These are phyloP conservation scores for Petroica traversi DNA, from an alignment of 2,113 vertebrate species.

Conservation along the genomic window DNA sequence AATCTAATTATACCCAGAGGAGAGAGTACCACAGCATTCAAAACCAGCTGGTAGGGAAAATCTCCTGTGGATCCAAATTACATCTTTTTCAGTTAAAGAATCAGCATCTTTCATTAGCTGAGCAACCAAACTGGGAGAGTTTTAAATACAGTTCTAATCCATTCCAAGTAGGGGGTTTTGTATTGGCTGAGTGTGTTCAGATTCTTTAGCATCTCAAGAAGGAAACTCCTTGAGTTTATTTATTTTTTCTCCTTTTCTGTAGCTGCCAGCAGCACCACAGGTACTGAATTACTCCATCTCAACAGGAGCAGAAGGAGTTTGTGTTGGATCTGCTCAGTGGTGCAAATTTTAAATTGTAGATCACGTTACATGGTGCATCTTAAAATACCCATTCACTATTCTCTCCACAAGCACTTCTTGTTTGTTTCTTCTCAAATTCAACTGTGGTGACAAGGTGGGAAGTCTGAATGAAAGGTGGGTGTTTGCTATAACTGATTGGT, in stretches of 20 bases:
- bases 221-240: neutral
- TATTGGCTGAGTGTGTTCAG: neutral
- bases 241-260: neutral
- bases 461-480: neutral
- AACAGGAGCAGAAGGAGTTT: neutral
- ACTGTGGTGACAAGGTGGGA: neutral
- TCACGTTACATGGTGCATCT: neutral
- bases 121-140: neutral
- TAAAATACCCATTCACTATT: neutral
- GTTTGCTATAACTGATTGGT: neutral
- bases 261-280: neutral
- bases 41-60: slow-evolving; percentile 31
- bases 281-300: neutral
- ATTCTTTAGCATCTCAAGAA: neutral
- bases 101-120: neutral
- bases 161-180: neutral
- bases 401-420: neutral
- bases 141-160: neutral
- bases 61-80: slow-evolving; percentile 14
- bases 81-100: neutral
- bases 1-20: slow-evolving; percentile 46
- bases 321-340: neutral
- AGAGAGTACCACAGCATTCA: slow-evolving; percentile 21
- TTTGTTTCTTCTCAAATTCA: neutral
- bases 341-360: neutral